phyloP scores from a whole-genome alignment of 2,113 vertebrate species.

The Parotia lawesii region DNA sequence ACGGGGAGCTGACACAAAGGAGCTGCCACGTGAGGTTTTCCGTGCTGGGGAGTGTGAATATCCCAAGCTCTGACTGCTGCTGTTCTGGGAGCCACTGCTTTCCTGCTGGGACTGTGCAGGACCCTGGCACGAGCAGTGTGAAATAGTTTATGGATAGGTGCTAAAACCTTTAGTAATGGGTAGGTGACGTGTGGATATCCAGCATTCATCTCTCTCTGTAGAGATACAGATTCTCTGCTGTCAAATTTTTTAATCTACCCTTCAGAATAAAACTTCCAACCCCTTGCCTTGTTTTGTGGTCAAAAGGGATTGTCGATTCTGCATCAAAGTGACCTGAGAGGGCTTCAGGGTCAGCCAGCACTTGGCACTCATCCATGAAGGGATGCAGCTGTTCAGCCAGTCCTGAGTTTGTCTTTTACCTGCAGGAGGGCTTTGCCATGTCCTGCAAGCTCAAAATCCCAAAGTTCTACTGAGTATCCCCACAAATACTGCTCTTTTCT shows the following conservation, averaged over 20 bases:
- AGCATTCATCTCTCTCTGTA: not conserved
- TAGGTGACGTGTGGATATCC: rapidly evolving
- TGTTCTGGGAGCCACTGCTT: not conserved
- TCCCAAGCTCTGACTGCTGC: not conserved
- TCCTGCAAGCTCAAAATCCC: not conserved
- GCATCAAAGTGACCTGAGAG: not conserved
- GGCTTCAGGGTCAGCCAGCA: not conserved
- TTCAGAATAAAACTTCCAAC: not conserved
- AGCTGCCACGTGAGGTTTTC: not conserved
- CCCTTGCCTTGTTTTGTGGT: not conserved
- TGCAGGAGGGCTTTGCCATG: not conserved
- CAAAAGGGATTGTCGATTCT: not conserved
- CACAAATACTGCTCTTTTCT: not conserved
- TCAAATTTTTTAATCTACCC: not conserved
- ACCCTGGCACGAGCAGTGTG: not conserved
- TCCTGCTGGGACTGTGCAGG: not conserved
- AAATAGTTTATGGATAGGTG: not conserved
- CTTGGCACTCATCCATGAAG: not conserved
- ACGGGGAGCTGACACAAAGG: not conserved
- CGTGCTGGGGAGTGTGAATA: not conserved
- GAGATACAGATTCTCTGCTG: not conserved
- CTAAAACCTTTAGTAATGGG: not conserved
- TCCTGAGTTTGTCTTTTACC: not conserved
- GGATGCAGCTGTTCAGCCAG: not conserved
- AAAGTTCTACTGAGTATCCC: not conserved